These are phyloP conservation scores for Ethmia dodecea DNA, from an alignment of 2,888 invertebrate genomes.

Conservation along the genomic window DNA sequence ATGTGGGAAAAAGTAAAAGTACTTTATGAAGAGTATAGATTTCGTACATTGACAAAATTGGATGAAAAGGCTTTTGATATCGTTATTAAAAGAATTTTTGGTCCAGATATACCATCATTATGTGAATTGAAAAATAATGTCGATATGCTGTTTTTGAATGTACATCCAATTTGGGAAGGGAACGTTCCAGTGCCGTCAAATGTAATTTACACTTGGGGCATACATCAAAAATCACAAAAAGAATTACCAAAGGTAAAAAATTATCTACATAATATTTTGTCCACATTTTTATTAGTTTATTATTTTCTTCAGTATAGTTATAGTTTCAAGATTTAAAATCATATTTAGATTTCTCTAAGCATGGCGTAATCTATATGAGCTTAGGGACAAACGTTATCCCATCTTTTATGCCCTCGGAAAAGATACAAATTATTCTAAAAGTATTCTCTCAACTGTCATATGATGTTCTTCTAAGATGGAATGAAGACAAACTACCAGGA, in stretches of 20 bases:
- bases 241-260: conserved; percentile 53
- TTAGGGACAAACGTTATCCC: conserved; percentile 55
- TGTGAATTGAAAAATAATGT: conserved; percentile 29
- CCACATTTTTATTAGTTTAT: too few relatives aligned
- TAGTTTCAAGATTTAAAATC: too few relatives aligned
- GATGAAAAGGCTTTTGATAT: too few relatives aligned
- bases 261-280: too few relatives aligned
- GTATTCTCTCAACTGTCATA: conserved; percentile 56
- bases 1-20: conserved; percentile 27
- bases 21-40: conserved; percentile 16
- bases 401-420: conserved; percentile 36
- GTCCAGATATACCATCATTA: conserved; percentile 24
- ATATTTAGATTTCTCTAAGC: conserved; percentile 45
- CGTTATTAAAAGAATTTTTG: conserved; percentile 27
- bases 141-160: conserved; percentile 54
- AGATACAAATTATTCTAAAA: conserved; percentile 33
- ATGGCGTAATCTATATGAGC: conserved; percentile 62
- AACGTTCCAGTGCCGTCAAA: conserved; percentile 50
- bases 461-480: conserved; percentile 64
- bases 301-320: too few relatives aligned
- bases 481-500: conserved; percentile 42
- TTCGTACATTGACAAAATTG: too few relatives aligned
- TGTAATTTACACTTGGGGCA: conserved; percentile 52
- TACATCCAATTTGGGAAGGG: conserved; percentile 44
- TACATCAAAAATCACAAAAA: conserved; percentile 45